These are phyloP conservation scores for Pteronura brasiliensis DNA, from an alignment of 2,113 vertebrate species.

Conservation along the genomic window DNA sequence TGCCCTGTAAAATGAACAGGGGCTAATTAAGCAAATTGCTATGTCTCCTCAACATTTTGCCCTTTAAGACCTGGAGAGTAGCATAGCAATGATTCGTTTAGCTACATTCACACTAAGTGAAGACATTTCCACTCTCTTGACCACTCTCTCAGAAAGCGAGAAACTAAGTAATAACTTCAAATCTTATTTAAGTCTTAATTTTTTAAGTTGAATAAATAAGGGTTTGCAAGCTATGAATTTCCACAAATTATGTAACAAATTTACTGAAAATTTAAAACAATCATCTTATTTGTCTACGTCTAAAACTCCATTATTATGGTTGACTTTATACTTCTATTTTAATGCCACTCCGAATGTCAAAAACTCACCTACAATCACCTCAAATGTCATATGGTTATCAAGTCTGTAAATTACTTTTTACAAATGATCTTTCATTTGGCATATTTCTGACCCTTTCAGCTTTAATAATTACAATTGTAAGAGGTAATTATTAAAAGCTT, in stretches of 20 bases:
- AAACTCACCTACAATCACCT: conserved; percentile 61
- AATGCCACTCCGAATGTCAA: conserved; percentile 63
- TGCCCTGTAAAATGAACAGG: background rate
- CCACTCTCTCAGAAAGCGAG: background rate
- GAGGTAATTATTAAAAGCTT: background rate
- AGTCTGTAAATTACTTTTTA: conserved; percentile 49
- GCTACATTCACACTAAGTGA: background rate
- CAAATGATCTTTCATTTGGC: conserved; percentile 18
- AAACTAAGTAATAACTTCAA: conserved; percentile 16
- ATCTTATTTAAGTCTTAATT: background rate
- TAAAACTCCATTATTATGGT: conserved; percentile 52
- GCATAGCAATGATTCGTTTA: background rate
- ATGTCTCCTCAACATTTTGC: background rate
- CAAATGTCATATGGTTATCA: conserved; percentile 30
- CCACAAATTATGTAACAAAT: background rate
- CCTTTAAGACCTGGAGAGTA: background rate
- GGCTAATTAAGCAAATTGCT: conserved; percentile 25
- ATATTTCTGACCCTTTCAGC: background rate
- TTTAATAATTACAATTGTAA: background rate
- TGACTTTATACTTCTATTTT: conserved; percentile 71
- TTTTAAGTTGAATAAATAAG: background rate
- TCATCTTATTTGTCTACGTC: conserved; percentile 67
- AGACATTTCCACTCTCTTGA: background rate
- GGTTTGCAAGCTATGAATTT: background rate
- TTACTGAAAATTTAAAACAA: conserved; percentile 73